These are phyloP conservation scores for Conchocele bisecta DNA, from an alignment of 2,888 invertebrate species.

Conservation along the genomic window DNA sequence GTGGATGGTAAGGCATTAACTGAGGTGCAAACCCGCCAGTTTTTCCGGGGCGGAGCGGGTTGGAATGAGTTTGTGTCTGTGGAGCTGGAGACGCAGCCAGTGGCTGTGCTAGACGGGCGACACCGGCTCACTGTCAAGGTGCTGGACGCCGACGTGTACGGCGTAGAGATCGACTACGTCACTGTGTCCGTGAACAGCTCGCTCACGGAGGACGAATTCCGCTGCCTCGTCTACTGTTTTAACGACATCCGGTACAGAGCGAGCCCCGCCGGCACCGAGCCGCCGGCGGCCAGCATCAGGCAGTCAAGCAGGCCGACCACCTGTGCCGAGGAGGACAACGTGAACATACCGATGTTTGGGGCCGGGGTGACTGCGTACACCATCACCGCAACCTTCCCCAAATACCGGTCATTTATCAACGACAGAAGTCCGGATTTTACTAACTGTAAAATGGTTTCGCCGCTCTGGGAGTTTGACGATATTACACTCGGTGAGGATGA, in stretches of 20 bases:
- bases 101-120: not conserved
- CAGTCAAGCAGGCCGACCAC: conserved; percentile 2
- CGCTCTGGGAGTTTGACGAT: not conserved
- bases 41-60: not conserved
- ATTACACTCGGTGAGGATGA: conserved; percentile 9
- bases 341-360: conserved; percentile 1
- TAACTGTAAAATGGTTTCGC: not conserved
- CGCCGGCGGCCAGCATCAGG: not conserved
- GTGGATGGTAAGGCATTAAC: not conserved
- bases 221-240: not conserved
- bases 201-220: not conserved
- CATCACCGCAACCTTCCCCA: not conserved
- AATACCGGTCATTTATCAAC: conserved; percentile 1
- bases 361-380: not conserved
- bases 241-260: not conserved
- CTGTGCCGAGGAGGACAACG: conserved; percentile 10
- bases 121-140: not conserved
- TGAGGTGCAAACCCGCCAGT: not conserved
- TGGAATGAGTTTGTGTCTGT: conserved; percentile 6
- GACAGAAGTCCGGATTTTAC: conserved; percentile 10
- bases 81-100: not conserved
- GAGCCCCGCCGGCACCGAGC: too few species aligned
- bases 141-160: not conserved
- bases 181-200: not conserved
- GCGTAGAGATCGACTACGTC: conserved; percentile 1